Percentiles rank a stretch among this genome's conserved stretches.
Evolutionary conservation across 2,888 invertebrate genomes (phyloP).

Genomic region (Acrocyrtus sp.): DNA sequence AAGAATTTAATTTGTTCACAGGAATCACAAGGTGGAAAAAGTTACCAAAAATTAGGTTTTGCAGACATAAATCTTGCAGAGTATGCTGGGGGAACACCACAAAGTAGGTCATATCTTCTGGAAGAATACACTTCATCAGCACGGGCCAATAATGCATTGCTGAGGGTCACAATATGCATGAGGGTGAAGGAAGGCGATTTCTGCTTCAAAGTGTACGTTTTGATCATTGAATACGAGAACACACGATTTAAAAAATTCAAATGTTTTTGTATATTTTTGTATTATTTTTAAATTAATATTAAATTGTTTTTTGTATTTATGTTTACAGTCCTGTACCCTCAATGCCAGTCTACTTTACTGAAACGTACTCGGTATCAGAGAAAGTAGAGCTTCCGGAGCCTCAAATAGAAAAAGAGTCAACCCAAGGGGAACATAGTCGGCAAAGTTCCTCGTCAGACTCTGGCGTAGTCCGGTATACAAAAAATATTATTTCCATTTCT

Average conservation of each 20-base stretch:
- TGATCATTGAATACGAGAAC: too few relatives aligned
- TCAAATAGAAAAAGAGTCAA: background rate
- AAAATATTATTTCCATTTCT: too few relatives aligned
- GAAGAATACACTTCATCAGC: conserved; percentile 57
- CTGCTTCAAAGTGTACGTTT: conserved; percentile 62
- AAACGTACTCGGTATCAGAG: conserved; percentile 49
- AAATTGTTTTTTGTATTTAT: too few relatives aligned
- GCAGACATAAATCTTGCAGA: conserved; percentile 72
- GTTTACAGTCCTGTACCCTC: conserved; percentile 47
- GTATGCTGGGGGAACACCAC: conserved; percentile 68
- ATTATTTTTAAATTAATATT: too few relatives aligned
- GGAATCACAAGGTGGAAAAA: conserved; percentile 71
- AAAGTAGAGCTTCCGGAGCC: conserved; percentile 43
- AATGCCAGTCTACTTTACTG: conserved; percentile 51
- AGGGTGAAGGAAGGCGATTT: conserved; percentile 60
- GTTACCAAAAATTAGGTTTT: conserved; percentile 72
- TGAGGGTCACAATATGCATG: conserved; percentile 59
- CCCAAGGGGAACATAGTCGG: conserved; percentile 73
- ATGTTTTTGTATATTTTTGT: too few relatives aligned
- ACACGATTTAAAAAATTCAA: too few relatives aligned
- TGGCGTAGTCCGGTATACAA: conserved; percentile 80
- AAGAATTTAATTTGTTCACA: conserved; percentile 63
- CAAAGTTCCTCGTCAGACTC: conserved; percentile 87
- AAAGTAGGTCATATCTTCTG: conserved; percentile 57
- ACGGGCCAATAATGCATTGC: conserved; percentile 59